A percentile compares a stretch with the other conserved stretches of the same genome.
Conservation (phyloP, 2,888 invertebrate genomes). For the Gibbula magus region DNA sequence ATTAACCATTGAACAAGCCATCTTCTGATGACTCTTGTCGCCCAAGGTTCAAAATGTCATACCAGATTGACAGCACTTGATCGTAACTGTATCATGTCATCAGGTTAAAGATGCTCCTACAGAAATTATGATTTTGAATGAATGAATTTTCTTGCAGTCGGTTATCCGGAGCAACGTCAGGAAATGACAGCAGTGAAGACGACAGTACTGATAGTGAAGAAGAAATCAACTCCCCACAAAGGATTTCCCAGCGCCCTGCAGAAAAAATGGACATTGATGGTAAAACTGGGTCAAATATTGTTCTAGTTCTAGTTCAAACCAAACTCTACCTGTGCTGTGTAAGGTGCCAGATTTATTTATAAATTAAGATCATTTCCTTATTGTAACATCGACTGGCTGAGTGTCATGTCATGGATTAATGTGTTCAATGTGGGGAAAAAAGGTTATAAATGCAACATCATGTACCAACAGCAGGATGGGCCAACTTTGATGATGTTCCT, state of each 20-base stretch:
- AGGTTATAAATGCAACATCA: too few relatives aligned
- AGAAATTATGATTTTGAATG: background rate
- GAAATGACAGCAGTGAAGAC: constrained; percentile 52
- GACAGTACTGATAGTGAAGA: constrained; percentile 74
- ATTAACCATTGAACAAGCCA: too few relatives aligned
- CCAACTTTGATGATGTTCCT: constrained; percentile 64
- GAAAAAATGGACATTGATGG: constrained; percentile 72
- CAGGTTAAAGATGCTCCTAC: background rate
- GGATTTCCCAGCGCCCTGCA: constrained; percentile 60
- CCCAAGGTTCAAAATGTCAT: too few relatives aligned
- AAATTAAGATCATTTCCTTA: too few relatives aligned
- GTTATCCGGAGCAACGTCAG: constrained; percentile 40
- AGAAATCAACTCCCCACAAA: constrained; percentile 71
- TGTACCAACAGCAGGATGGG: constrained; percentile 59
- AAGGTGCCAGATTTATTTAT: too few relatives aligned
- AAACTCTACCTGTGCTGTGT: too few relatives aligned
- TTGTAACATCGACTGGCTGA: too few relatives aligned
- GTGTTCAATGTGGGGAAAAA: too few relatives aligned
- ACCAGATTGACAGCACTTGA: too few relatives aligned
- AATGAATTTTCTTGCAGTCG: constrained; percentile 22
- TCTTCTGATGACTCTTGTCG: too few relatives aligned
- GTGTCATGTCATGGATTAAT: too few relatives aligned
- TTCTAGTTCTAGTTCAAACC: background rate
- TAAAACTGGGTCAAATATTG: constrained; percentile 52
- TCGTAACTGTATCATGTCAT: too few relatives aligned